Conservation (phyloP, 2,797 vertebrate species). For the Otus scops region DNA sequence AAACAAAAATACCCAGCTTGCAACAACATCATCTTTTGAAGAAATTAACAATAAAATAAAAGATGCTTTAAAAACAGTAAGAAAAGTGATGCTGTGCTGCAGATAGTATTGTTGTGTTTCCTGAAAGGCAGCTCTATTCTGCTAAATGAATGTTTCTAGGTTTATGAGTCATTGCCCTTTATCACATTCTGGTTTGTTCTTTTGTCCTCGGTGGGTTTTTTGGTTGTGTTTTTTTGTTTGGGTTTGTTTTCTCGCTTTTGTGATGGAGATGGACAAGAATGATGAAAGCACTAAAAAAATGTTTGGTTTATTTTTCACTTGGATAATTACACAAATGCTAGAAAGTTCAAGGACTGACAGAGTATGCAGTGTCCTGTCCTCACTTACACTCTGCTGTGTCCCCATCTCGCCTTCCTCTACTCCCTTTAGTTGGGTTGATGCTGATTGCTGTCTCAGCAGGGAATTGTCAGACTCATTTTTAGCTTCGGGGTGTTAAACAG, state of each 20-base stretch:
- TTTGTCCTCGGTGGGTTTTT: not conserved
- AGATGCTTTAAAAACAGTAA: not conserved
- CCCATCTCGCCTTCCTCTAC: not conserved
- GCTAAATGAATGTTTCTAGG: not conserved
- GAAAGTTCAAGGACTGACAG: not conserved
- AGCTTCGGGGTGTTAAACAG: not conserved
- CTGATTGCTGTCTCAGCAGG: not conserved
- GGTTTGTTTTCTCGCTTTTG: not conserved
- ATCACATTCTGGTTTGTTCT: not conserved
- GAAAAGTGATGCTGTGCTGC: not conserved
- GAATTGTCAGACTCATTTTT: not conserved
- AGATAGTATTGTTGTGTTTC: not conserved
- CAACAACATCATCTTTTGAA: not conserved
- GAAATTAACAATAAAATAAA: not conserved
- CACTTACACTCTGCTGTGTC: not conserved
- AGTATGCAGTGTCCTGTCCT: not conserved
- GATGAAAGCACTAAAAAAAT: not conserved
- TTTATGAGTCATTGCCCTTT: not conserved
- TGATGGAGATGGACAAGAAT: not conserved
- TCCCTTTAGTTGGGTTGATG: not conserved
- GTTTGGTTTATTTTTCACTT: not conserved
- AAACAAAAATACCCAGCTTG: not conserved
- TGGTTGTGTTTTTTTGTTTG: rapidly evolving
- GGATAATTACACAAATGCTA: not conserved
- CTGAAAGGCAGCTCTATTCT: not conserved